Percentiles rank a stretch among this genome's conserved stretches.
Conservation (phyloP, 1,140 invertebrate genomes). For the Kradibia gibbosae region DNA sequence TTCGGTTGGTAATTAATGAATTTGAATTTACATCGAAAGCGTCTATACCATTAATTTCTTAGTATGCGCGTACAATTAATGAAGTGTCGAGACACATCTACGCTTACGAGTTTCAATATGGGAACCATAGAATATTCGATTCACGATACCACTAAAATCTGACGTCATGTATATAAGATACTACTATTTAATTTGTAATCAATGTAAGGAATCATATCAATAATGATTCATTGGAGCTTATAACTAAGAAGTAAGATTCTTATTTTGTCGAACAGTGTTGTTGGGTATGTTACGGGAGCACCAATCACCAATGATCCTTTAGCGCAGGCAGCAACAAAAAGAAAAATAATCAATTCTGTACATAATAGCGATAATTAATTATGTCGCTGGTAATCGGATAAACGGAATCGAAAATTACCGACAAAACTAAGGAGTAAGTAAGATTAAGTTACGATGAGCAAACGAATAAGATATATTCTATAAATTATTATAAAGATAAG, state of each 20-base stretch:
- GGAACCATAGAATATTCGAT: no score
- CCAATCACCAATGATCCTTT: slow-evolving; percentile 48
- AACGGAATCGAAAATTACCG: slow-evolving; percentile 42
- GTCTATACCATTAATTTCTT: no score
- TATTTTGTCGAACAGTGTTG: slow-evolving; percentile 12
- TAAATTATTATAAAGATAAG: slow-evolving; percentile 46
- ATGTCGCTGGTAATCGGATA: slow-evolving; percentile 53
- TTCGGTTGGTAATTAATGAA: no score
- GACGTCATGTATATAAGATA: background rate
- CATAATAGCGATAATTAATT: slow-evolving; percentile 64
- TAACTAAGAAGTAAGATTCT: background rate
- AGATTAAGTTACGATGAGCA: slow-evolving; percentile 35
- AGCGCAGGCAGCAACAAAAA: slow-evolving; percentile 59
- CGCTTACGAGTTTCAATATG: no score
- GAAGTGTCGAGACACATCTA: no score
- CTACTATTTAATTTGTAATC: background rate
- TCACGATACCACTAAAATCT: background rate
- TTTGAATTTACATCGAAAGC: no score
- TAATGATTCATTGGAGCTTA: background rate
- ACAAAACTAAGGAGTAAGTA: slow-evolving; percentile 35
- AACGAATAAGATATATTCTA: slow-evolving; percentile 43
- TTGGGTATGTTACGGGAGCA: slow-evolving; percentile 9
- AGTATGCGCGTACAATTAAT: no score
- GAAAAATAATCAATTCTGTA: slow-evolving; percentile 64
- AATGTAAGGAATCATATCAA: background rate